phyloP scores from a whole-genome alignment of 2,113 vertebrate genomes.

The Cebus imitator region DNA sequence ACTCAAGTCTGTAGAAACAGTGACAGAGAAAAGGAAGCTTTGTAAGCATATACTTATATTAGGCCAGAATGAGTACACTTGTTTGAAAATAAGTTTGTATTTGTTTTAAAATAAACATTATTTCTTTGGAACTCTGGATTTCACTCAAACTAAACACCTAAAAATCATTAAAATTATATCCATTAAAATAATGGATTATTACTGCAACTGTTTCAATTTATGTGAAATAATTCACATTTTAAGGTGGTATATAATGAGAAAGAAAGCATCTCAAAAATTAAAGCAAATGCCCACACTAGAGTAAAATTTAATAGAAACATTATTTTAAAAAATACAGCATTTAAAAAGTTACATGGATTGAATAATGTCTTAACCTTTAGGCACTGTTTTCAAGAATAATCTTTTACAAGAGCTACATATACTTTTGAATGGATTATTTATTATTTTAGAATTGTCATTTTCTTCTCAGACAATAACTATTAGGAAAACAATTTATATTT shows the following conservation, averaged over 20 bases:
- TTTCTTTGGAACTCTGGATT: conserved; percentile 13
- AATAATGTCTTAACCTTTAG: conserved; percentile 67
- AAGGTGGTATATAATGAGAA: neutral
- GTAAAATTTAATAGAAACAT: conserved; percentile 6
- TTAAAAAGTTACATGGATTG: conserved; percentile 61
- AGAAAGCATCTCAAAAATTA: conserved; percentile 20
- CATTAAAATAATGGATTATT: conserved; percentile 55
- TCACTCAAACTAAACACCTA: conserved; percentile 14
- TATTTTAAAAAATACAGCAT: conserved; percentile 42
- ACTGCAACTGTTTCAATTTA: conserved; percentile 58
- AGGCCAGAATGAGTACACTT: neutral
- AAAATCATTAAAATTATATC: conserved; percentile 43
- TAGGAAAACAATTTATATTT: conserved; percentile 58
- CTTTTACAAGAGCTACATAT: conserved; percentile 63
- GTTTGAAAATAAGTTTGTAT: conserved; percentile 18
- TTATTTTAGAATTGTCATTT: conserved; percentile 25
- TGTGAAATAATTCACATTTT: conserved; percentile 55
- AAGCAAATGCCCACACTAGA: neutral
- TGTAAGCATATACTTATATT: neutral
- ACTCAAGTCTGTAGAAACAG: conserved; percentile 1
- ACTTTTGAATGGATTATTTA: conserved; percentile 45
- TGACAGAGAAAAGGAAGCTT: conserved; percentile 42
- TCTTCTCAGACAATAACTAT: conserved; percentile 9
- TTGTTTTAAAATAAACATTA: conserved; percentile 58
- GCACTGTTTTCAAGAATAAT: conserved; percentile 66